phyloP scores from a whole-genome alignment of 2,888 invertebrate species.

The Polyommatus iphigenia region DNA sequence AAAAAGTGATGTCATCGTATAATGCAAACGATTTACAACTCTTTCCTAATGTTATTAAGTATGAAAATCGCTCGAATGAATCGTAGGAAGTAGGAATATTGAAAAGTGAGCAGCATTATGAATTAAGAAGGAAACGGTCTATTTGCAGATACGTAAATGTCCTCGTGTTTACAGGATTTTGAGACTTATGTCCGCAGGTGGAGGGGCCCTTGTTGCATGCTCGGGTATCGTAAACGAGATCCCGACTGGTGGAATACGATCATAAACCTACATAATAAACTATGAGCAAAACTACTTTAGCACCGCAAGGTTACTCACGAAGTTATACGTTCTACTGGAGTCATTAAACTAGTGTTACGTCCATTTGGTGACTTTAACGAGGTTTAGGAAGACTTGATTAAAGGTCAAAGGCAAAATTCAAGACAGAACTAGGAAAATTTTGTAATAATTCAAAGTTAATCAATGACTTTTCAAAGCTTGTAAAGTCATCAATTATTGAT shows the following conservation, averaged over 20 bases:
- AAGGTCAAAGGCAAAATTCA: neutral
- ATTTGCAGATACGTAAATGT: conserved; percentile 24
- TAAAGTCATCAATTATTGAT: too few relatives aligned
- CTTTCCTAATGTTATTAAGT: neutral
- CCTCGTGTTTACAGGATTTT: neutral
- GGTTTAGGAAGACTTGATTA: neutral
- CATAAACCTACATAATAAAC: conserved; percentile 22
- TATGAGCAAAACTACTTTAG: conserved; percentile 5
- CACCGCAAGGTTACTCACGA: neutral
- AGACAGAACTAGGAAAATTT: too few relatives aligned
- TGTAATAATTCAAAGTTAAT: too few relatives aligned
- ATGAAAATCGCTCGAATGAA: neutral
- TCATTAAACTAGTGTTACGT: conserved; percentile 2
- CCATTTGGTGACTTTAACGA: neutral
- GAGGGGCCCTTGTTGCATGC: neutral
- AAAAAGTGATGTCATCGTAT: conserved; percentile 14
- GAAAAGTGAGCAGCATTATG: conserved; percentile 27
- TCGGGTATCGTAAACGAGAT: neutral
- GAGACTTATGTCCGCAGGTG: neutral
- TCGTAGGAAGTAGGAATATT: conserved; percentile 8
- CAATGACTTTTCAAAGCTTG: too few relatives aligned
- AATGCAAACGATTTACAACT: neutral
- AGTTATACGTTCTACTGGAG: neutral
- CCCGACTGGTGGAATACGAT: neutral
- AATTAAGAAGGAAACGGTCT: conserved; percentile 26